These are phyloP conservation scores for Bombyx mandarina DNA, from an alignment of 1,140 invertebrate genomes.

Conservation along the genomic window DNA sequence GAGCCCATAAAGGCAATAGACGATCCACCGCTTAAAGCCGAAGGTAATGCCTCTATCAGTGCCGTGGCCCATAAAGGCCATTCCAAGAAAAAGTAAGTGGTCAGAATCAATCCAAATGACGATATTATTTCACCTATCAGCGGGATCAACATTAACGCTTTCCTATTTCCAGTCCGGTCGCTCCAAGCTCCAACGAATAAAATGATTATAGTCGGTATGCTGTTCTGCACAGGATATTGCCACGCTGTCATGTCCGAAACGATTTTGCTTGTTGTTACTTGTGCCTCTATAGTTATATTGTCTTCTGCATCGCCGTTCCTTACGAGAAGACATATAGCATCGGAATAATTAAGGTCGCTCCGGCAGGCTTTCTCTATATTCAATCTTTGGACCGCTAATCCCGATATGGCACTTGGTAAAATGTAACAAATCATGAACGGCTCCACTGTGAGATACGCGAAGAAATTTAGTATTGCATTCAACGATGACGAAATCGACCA, in stretches of 20 bases:
- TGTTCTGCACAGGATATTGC: conserved; percentile 69
- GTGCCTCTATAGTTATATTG: conserved; percentile 30
- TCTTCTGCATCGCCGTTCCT: conserved; percentile 45
- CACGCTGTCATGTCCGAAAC: conserved; percentile 71
- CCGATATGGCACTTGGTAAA: conserved; percentile 65
- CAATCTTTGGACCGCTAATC: conserved; percentile 70
- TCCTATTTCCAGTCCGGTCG: conserved; percentile 73
- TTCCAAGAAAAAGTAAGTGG: conserved; percentile 67
- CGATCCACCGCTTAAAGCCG: conserved; percentile 68
- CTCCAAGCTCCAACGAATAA: conserved; percentile 76
- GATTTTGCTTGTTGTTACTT: conserved; percentile 56
- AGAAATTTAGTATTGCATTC: conserved; percentile 18
- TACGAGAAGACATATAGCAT: conserved; percentile 64
- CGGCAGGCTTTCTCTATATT: conserved; percentile 75
- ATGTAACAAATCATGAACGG: conserved; percentile 71
- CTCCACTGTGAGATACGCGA: conserved; percentile 68
- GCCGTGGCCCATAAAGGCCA: conserved; percentile 70
- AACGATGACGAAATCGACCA: neutral
- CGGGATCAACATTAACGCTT: conserved; percentile 72
- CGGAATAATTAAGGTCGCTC: conserved; percentile 69
- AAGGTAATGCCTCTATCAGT: conserved; percentile 66
- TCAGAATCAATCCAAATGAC: conserved; percentile 61
- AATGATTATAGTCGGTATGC: conserved; percentile 72
- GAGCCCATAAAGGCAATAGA: conserved; percentile 71
- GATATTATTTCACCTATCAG: conserved; percentile 70